Conservation (phyloP, 1,140 invertebrate species). For the Procambarus clarkii region DNA sequence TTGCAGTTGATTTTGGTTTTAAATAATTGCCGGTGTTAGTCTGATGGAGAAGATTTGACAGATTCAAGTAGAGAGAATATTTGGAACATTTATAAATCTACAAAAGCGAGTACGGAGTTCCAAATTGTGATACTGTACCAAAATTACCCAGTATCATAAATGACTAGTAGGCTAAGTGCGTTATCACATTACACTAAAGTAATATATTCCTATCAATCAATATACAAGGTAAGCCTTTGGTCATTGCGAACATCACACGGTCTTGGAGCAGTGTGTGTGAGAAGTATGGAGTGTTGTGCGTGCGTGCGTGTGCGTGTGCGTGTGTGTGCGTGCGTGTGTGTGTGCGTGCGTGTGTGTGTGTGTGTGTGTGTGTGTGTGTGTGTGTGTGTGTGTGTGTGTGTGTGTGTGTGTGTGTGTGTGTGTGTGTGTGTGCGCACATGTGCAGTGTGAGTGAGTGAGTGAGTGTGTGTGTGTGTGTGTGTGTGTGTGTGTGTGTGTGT, state of each 20-base stretch:
- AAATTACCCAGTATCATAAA: slow-evolving; percentile 68
- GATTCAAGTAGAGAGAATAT: slow-evolving; percentile 48
- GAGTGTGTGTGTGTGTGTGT: background rate
- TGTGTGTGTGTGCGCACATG: slow-evolving; percentile 1
- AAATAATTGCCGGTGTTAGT: slow-evolving; percentile 57
- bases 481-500: slow-evolving; percentile 20
- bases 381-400: background rate
- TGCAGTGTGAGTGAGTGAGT: slow-evolving; percentile 16
- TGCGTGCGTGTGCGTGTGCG: slow-evolving; percentile 3
- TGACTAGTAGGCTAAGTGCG: slow-evolving; percentile 68
- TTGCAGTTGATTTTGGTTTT: slow-evolving; percentile 35
- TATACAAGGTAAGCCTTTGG: slow-evolving; percentile 65
- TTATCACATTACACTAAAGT: slow-evolving; percentile 67
- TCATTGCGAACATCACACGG: slow-evolving; percentile 59
- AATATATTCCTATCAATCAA: slow-evolving; percentile 59
- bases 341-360: slow-evolving; percentile 12
- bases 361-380: slow-evolving; percentile 6
- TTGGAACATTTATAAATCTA: slow-evolving; percentile 68
- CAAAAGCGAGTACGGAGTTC: slow-evolving; percentile 70
- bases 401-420: background rate
- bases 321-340: slow-evolving; percentile 19
- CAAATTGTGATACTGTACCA: slow-evolving; percentile 67
- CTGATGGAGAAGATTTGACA: slow-evolving; percentile 53
- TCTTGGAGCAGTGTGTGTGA: slow-evolving; percentile 43
- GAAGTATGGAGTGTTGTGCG: background rate